These are phyloP conservation scores for Rhinichthys osculus DNA, from an alignment of 2,797 vertebrate species.

Conservation along the genomic window DNA sequence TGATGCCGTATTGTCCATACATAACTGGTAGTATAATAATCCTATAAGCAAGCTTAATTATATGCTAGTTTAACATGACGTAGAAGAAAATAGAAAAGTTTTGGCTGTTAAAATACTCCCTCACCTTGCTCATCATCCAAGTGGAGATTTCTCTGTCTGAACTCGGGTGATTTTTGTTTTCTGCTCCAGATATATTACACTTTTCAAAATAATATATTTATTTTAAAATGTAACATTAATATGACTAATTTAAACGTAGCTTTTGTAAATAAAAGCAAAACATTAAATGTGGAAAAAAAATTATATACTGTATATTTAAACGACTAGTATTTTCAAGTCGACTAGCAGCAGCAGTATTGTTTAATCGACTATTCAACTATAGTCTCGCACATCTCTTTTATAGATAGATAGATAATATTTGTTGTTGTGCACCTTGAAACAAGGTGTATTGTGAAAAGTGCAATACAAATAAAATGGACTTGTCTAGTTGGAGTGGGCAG, in stretches of 20 bases:
- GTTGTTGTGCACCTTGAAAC: not conserved
- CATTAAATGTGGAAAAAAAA: too few relatives aligned
- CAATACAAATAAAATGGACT: not conserved
- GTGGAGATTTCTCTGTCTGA: not conserved
- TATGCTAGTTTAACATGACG: not conserved
- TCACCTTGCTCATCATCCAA: not conserved
- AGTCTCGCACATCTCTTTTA: too few relatives aligned
- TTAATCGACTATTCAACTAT: too few relatives aligned
- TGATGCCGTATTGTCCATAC: not conserved
- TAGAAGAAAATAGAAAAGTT: not conserved
- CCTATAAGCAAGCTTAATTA: not conserved
- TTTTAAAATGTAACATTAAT: not conserved
- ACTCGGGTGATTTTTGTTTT: not conserved
- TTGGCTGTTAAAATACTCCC: not conserved
- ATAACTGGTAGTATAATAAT: not conserved
- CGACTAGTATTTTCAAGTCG: too few relatives aligned
- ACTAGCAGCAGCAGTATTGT: too few relatives aligned
- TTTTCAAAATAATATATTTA: not conserved
- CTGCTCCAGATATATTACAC: not conserved
- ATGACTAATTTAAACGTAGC: too few relatives aligned
- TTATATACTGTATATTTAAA: too few relatives aligned
- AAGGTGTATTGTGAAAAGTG: not conserved
- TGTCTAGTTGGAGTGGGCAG: not conserved
- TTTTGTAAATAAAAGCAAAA: too few relatives aligned
- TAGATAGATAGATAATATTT: too few relatives aligned